These are phyloP conservation scores for Ellobius talpinus DNA, from an alignment of 2,113 vertebrate species.

Conservation along the genomic window DNA sequence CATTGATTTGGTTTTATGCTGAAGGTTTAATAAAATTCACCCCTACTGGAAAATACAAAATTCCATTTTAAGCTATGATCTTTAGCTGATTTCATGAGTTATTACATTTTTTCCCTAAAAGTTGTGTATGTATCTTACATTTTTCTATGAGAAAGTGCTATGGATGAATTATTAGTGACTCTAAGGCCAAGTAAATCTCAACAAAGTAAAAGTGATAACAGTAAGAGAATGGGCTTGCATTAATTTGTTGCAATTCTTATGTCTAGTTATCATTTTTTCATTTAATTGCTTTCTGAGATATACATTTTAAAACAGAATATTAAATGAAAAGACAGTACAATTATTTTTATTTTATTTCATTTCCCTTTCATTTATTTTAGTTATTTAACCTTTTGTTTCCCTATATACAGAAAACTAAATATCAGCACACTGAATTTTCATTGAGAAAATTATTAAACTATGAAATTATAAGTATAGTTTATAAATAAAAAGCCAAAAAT, in stretches of 20 bases:
- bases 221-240: not conserved
- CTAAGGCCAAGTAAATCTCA: not conserved
- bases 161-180: not conserved
- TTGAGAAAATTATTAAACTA: not conserved
- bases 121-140: not conserved
- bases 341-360: not conserved
- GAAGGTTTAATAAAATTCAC: constrained; percentile 52
- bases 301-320: not conserved
- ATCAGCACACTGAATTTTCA: not conserved
- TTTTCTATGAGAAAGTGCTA: not conserved
- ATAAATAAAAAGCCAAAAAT: not conserved
- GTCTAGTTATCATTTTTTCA: not conserved
- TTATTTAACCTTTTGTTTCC: not conserved
- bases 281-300: not conserved
- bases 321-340: not conserved
- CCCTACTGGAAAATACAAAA: constrained; percentile 47
- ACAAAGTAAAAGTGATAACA: not conserved
- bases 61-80: constrained; percentile 17
- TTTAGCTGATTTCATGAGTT: not conserved
- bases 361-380: not conserved
- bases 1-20: constrained; percentile 40
- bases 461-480: not conserved
- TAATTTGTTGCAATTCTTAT: not conserved
- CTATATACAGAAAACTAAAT: not conserved
- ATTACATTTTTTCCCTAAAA: constrained; percentile 28